These are phyloP conservation scores for Lerista edwardsae DNA, from an alignment of 2,797 vertebrate species.

Conservation along the genomic window DNA sequence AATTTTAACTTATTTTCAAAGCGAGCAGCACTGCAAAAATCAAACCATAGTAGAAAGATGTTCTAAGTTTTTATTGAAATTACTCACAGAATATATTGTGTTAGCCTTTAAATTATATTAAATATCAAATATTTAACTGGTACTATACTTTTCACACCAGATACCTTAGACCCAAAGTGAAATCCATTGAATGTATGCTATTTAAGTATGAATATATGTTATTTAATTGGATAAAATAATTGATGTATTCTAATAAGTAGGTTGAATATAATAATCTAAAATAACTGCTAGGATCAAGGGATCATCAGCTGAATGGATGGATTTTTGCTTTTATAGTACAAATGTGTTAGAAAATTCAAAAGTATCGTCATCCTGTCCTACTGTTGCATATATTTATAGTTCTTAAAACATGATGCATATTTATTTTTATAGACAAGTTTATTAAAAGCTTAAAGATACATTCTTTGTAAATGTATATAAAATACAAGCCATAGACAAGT, in stretches of 20 bases:
- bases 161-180: not conserved
- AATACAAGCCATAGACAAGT: not conserved
- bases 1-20: not conserved
- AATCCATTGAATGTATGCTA: not conserved
- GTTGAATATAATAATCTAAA: not conserved
- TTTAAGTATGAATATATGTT: too few relatives aligned
- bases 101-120: not conserved
- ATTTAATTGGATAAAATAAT: not conserved
- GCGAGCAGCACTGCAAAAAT: not conserved
- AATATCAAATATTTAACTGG: not conserved
- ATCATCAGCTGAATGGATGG: not conserved
- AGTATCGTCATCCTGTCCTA: conserved; percentile 18
- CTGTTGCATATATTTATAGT: conserved; percentile 11
- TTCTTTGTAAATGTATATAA: not conserved
- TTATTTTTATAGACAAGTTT: conserved; percentile 29
- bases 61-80: not conserved
- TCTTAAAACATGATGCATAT: conserved; percentile 46
- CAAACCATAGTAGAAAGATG: not conserved
- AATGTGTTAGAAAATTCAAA: conserved; percentile 33
- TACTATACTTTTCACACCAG: not conserved
- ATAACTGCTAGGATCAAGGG: not conserved
- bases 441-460: not conserved
- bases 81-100: not conserved
- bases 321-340: conserved; percentile 24
- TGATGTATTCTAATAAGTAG: not conserved